These are phyloP conservation scores for Aplocera efformata DNA, from an alignment of 2,888 invertebrate genomes.

Conservation along the genomic window DNA sequence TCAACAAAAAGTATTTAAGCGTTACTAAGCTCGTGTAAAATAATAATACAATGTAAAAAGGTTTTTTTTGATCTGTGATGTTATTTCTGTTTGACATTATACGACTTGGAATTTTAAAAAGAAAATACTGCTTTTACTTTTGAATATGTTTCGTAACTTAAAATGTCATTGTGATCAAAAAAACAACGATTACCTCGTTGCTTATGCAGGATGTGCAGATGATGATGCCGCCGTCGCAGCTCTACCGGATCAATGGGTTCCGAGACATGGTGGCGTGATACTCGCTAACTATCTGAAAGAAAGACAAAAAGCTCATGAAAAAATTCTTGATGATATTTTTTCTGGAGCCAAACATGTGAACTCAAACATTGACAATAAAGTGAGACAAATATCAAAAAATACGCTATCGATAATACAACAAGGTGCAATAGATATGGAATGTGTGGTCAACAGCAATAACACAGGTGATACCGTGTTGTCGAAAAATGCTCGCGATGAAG, in stretches of 20 bases:
- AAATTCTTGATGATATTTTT: conserved; percentile 35
- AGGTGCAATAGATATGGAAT: conserved; percentile 48
- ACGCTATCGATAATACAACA: conserved; percentile 48
- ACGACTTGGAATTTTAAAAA: background rate
- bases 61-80: too few species aligned
- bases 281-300: conserved; percentile 55
- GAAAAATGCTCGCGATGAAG: conserved; percentile 33
- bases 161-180: conserved; percentile 13
- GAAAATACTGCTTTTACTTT: background rate
- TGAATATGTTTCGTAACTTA: background rate
- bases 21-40: too few species aligned
- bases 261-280: conserved; percentile 47
- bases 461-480: conserved; percentile 21
- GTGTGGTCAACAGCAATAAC: conserved; percentile 37
- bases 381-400: conserved; percentile 46
- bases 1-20: too few species aligned
- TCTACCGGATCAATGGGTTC: conserved; percentile 56
- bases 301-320: conserved; percentile 44
- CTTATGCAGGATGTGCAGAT: conserved; percentile 44
- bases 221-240: conserved; percentile 56
- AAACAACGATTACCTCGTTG: conserved; percentile 26
- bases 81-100: too few species aligned
- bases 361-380: conserved; percentile 43
- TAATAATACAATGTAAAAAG: too few species aligned
- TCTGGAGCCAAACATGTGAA: conserved; percentile 42